These are phyloP conservation scores for Andrena bicolor DNA, from an alignment of 2,888 invertebrate genomes.

Conservation along the genomic window DNA sequence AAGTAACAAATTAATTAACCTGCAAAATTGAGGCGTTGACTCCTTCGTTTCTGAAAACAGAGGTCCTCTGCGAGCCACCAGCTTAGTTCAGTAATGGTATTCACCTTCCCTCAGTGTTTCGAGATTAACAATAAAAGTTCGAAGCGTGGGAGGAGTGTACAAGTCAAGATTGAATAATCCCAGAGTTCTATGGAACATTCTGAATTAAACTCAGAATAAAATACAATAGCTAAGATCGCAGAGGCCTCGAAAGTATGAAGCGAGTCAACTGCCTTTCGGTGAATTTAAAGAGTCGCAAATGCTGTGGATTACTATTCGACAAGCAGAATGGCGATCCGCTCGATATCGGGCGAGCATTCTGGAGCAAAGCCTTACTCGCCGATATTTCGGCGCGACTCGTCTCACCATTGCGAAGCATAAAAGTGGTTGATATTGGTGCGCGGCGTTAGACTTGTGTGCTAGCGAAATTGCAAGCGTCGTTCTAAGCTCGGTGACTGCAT, in stretches of 20 bases:
- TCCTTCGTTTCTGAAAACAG: neutral
- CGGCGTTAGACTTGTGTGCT: neutral
- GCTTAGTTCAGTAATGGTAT: neutral
- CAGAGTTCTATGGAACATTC: too few relatives aligned
- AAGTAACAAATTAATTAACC: neutral
- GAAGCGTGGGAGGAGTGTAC: too few relatives aligned
- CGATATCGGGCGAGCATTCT: neutral
- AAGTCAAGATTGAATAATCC: too few relatives aligned
- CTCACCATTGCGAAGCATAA: neutral
- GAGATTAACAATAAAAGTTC: too few relatives aligned
- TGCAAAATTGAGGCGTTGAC: neutral
- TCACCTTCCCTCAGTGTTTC: neutral
- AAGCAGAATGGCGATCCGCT: constrained; percentile 8
- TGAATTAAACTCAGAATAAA: too few relatives aligned
- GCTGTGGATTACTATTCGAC: neutral
- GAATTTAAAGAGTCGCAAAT: too few relatives aligned
- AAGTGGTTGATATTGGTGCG: neutral
- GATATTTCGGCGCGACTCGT: neutral
- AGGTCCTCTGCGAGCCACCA: neutral
- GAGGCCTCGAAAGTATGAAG: too few relatives aligned
- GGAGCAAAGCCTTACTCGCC: neutral
- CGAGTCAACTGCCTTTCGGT: too few relatives aligned
- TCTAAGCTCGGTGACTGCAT: constrained; percentile 18
- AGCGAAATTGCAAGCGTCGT: constrained; percentile 9
- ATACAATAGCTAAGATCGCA: too few relatives aligned